Percentiles rank a stretch among this genome's conserved stretches.
Evolutionary conservation across 53 echinoderm and acorn worm species (phyloP).

Genomic region (Zoroaster sp.): DNA sequence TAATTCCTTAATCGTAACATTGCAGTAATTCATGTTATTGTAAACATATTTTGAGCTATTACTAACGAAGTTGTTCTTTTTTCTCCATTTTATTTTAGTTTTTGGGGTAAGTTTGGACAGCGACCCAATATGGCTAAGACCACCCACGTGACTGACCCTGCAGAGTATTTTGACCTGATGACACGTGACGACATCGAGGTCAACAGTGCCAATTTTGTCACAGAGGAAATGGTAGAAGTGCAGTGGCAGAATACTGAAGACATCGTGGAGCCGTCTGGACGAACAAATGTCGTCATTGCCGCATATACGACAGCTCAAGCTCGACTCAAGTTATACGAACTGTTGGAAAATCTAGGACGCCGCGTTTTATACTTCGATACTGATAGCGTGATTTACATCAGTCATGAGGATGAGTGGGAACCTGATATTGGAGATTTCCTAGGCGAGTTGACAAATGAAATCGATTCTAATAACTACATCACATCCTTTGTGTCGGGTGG

Average conservation of each 20-base stretch:
- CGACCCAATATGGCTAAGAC: constrained; percentile 3
- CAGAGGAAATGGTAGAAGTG: constrained; percentile 21
- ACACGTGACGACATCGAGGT: background rate
- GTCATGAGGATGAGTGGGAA: constrained; percentile 37
- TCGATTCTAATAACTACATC: constrained; percentile 57
- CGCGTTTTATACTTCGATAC: constrained; percentile 67
- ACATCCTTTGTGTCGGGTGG: constrained; percentile 61
- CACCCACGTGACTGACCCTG: background rate
- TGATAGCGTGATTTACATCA: constrained; percentile 55
- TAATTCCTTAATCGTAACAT: background rate
- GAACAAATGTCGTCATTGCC: too few species aligned
- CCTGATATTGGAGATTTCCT: constrained; percentile 44
- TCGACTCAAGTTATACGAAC: constrained; percentile 53
- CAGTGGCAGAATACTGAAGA: background rate
- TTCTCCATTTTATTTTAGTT: background rate
- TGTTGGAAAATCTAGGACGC: constrained; percentile 35
- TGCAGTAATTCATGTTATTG: background rate
- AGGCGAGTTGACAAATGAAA: constrained; percentile 74
- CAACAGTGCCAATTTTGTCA: constrained; percentile 16
- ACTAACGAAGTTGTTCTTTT: too few species aligned
- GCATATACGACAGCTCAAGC: constrained; percentile 64
- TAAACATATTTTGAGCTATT: too few species aligned
- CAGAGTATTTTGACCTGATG: constrained; percentile 3
- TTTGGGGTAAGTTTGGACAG: constrained; percentile 42
- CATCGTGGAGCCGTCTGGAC: background rate